A percentile compares a stretch with the other conserved stretches of the same genome.
phyloP scores from a whole-genome alignment of 2,113 vertebrate genomes.

The Scopus umbretta region DNA sequence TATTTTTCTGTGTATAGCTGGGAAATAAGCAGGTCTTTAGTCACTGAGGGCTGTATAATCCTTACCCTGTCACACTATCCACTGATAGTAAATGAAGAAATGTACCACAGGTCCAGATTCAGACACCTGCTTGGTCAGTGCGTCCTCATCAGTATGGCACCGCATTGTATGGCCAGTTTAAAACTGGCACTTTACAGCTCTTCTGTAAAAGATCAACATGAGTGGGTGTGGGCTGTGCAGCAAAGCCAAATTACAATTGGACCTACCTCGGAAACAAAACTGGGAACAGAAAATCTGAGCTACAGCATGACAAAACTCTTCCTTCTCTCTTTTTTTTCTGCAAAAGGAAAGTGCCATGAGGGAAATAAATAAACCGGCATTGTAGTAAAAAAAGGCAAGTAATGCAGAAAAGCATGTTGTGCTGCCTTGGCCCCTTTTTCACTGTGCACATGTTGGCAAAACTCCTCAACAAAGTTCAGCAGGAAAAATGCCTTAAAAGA shows the following conservation, averaged over 20 bases:
- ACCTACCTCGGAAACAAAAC: not conserved
- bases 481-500: not conserved
- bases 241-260: not conserved
- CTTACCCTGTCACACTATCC: not conserved
- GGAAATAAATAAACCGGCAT: not conserved
- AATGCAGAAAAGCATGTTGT: not conserved
- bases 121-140: not conserved
- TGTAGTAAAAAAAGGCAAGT: not conserved
- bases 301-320: not conserved
- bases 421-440: not conserved
- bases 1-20: not conserved
- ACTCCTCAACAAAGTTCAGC: not conserved
- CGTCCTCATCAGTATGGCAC: accelerated
- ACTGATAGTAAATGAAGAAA: not conserved
- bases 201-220: not conserved
- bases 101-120: not conserved
- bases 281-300: not conserved
- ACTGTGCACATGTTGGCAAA: not conserved
- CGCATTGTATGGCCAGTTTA: accelerated
- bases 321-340: not conserved
- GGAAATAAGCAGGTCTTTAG: not conserved
- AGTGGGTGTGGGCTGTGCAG: not conserved
- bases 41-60: not conserved
- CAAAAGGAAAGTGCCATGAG: not conserved
- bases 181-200: not conserved